These are phyloP conservation scores for Neogobius melanostomus DNA, from an alignment of 2,113 vertebrate species.

Conservation along the genomic window DNA sequence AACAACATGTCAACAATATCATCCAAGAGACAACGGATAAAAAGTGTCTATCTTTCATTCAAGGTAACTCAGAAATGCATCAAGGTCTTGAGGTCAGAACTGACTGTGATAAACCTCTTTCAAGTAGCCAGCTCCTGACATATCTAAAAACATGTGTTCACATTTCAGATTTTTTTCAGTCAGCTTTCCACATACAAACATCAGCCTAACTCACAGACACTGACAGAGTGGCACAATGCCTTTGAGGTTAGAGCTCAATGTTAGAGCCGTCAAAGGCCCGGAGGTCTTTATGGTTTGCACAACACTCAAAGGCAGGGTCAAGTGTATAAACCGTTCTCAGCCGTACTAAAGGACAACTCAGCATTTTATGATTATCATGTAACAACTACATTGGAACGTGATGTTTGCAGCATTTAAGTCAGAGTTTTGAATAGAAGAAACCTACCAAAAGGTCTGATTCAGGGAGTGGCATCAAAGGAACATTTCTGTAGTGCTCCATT, in stretches of 20 bases:
- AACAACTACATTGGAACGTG: background rate
- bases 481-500: constrained; percentile 18
- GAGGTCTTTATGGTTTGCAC: constrained; percentile 14
- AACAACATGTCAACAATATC: too few relatives aligned
- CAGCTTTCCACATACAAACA: background rate
- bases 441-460: background rate
- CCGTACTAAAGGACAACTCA: constrained; percentile 10
- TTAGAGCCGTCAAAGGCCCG: constrained; percentile 14
- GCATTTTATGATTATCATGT: background rate
- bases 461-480: constrained; percentile 12
- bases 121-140: too few relatives aligned
- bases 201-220: background rate
- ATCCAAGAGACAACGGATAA: too few relatives aligned
- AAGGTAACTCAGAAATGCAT: background rate
- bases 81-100: too few relatives aligned
- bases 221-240: constrained; percentile 10
- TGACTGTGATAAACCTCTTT: too few relatives aligned
- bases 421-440: background rate
- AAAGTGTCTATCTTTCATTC: too few relatives aligned
- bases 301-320: constrained; percentile 6
- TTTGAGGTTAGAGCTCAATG: background rate
- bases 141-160: background rate
- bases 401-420: background rate
- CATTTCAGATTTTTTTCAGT: background rate
- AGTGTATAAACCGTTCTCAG: constrained; percentile 47